Base-by-base conservation (phyloP, 2,113 vertebrate species). In the Hystrix cristata region DNA sequence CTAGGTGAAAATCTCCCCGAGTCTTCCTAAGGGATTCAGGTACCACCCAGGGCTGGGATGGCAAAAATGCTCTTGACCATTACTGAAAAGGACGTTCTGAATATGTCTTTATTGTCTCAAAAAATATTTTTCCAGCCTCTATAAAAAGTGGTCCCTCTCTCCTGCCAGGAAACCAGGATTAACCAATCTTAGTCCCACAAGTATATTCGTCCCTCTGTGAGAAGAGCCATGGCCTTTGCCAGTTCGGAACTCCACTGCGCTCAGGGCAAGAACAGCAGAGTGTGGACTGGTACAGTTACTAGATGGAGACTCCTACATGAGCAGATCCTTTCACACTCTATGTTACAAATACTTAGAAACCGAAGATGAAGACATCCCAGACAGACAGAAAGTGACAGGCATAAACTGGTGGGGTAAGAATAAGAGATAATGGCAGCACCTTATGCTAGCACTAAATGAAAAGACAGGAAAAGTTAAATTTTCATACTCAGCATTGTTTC, bases 111-210 rank as follows among this genome's bases (percentile, higher is more conserved):
- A 81, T 91, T n/a, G n/a, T 87, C 71, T 94, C 74, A 95, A 91
- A 76, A 87, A 85, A 48, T 82, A 43, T 89, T 53, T 78, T 86
- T 84, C 46, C 29, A 97, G 87, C 13, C 76, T 67, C 34, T 90
- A 38, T 55, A 95, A 29, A 83, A 92, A 83, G 83, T 89, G 86
- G 67, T 79, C 71, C 43, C 80, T 95, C 87, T 88, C 72, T 90
- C 55, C 90, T 94, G 48, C 79, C 23, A 46, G 57, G 91, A 23
- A 87, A 67, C 67, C 53, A 96, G 91, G 95, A 91, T 62, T 62
- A 94, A 95, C 84, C 31, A 65, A 79, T 72, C 31, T 96, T 95
- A 91, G 74, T 95, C 87, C 90, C 1, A 90, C 14, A 83, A 93
- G 16, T 80, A 15, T n/a, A 67, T 62, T 83, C 87, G 53, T 96